A percentile compares a stretch with the other conserved stretches of the same genome.
Conservation (phyloP, 2,797 vertebrate species). For the Sebastes oblongus region DNA sequence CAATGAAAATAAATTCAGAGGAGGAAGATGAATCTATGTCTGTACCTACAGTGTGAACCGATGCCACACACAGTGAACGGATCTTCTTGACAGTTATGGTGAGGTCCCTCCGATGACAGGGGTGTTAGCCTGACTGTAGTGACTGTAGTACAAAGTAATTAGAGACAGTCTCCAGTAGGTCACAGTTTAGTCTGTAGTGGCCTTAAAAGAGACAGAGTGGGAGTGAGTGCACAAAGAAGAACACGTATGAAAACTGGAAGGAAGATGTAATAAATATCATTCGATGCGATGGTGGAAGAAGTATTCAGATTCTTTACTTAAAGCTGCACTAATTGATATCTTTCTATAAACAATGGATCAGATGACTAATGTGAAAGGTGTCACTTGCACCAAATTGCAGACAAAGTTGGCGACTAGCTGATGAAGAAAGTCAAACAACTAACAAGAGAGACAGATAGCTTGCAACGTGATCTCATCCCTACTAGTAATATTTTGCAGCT, state of each 20-base stretch:
- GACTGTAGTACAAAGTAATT: constrained; percentile 75
- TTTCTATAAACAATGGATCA: background rate
- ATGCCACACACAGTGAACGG: constrained; percentile 74
- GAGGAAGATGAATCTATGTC: constrained; percentile 38
- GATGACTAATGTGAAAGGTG: background rate
- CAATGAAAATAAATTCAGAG: constrained; percentile 53
- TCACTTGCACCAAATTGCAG: background rate
- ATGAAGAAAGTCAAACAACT: background rate
- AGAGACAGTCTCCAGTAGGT: constrained; percentile 73
- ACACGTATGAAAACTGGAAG: constrained; percentile 6
- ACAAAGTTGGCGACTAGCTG: background rate
- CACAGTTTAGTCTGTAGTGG: constrained; percentile 81
- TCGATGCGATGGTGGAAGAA: background rate
- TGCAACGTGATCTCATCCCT: too few species aligned
- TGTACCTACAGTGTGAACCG: constrained; percentile 6
- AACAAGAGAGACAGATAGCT: background rate
- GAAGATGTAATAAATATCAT: constrained; percentile 9
- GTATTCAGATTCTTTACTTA: background rate
- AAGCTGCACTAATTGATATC: background rate
- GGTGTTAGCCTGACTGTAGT: constrained; percentile 46
- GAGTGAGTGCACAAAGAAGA: constrained; percentile 54
- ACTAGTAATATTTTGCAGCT: too few species aligned
- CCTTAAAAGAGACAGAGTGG: constrained; percentile 75
- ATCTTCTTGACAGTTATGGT: constrained; percentile 50
- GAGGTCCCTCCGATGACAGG: constrained; percentile 64